Conservation (phyloP, 2,797 vertebrate species). For the Parauchenoglanis ngamensis region DNA sequence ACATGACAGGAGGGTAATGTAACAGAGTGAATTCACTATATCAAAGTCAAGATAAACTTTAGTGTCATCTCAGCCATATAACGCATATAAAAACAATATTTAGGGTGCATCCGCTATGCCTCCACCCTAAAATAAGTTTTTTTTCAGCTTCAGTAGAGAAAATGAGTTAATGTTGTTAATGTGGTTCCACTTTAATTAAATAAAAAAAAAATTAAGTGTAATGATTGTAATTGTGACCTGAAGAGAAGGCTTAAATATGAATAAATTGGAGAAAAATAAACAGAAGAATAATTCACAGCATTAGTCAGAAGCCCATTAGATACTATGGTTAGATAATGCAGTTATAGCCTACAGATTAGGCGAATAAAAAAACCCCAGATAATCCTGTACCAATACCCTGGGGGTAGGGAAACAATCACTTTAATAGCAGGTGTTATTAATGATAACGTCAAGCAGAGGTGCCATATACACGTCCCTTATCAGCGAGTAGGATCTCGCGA, state of each 20-base stretch:
- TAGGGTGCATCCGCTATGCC: too few species aligned
- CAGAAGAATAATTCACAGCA: not conserved
- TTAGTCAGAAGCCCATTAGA: not conserved
- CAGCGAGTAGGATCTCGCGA: conserved; percentile 70
- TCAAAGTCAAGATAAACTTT: too few species aligned
- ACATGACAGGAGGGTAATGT: not conserved
- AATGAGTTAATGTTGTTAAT: not conserved
- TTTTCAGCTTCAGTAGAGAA: not conserved
- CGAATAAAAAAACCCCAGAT: not conserved
- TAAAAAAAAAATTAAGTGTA: too few species aligned
- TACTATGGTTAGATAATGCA: not conserved
- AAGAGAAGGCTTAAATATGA: not conserved
- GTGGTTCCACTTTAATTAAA: too few species aligned
- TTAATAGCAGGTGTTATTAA: conserved; percentile 29
- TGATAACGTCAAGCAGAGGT: conserved; percentile 37
- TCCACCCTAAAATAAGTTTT: not conserved
- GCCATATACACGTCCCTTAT: conserved; percentile 41
- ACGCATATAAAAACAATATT: too few species aligned
- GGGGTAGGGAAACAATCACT: not conserved
- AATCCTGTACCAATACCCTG: not conserved
- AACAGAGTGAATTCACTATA: too few species aligned
- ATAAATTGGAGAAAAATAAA: not conserved
- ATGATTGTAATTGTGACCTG: too few species aligned
- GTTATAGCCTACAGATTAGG: too few species aligned
- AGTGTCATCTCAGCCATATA: too few species aligned